phyloP scores from a whole-genome alignment of 2,888 invertebrate species.

The Caenorhabditis sp. region DNA sequence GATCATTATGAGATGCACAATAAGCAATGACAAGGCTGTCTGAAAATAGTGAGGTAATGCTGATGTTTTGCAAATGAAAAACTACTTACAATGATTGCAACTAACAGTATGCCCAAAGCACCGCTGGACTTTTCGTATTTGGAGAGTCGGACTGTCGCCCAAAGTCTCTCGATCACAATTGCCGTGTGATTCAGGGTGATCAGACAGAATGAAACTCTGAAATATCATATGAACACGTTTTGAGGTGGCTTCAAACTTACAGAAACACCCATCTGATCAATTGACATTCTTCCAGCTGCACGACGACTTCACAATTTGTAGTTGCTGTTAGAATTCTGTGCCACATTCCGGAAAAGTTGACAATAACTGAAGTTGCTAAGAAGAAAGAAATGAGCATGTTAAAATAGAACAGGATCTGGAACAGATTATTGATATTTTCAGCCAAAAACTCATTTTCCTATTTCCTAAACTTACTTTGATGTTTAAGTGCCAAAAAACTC shows the following conservation, averaged over 20 bases:
- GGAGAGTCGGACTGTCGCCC: slow-evolving; percentile 18
- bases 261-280: slow-evolving; percentile 12
- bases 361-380: neutral
- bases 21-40: neutral
- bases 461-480: slow-evolving; percentile 15
- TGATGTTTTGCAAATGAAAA: too few relatives aligned
- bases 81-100: slow-evolving; percentile 12
- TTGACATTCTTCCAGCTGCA: slow-evolving; percentile 3
- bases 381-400: slow-evolving; percentile 16
- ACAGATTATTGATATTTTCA: too few relatives aligned
- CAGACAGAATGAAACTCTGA: slow-evolving; percentile 20
- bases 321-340: neutral
- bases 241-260: neutral
- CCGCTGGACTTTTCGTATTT: slow-evolving; percentile 29
- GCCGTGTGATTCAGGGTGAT: slow-evolving; percentile 4
- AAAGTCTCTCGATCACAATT: slow-evolving; percentile 14
- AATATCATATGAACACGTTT: neutral
- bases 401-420: slow-evolving; percentile 15
- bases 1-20: slow-evolving; percentile 8
- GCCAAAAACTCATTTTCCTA: too few relatives aligned
- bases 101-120: neutral
- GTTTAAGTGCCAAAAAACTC: slow-evolving; percentile 15
- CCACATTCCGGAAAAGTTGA: slow-evolving; percentile 17
- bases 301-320: neutral
- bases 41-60: too few relatives aligned